Base-by-base conservation (phyloP, 2,888 invertebrate species). In the Acleris emargana region DNA sequence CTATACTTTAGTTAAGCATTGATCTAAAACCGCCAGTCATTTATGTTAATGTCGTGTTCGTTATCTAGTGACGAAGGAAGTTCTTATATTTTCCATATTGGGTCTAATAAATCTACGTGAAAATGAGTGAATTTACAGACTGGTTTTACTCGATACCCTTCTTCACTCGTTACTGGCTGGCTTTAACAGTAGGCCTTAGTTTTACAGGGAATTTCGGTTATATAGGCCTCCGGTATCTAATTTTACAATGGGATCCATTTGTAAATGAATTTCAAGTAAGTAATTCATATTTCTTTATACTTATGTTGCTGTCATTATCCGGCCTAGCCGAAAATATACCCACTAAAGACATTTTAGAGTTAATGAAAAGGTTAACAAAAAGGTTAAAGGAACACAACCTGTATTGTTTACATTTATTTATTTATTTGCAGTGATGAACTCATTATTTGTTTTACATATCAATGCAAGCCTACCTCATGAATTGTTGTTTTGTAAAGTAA, bases 101-200 rank as follows among this genome's bases (percentile, higher is more conserved):
- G 22, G 22, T 45, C 42, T 18, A 7, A 42, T 5, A 13, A 3
- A 50, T 28, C n/a, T 55, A 57, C 51, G 5, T n/a, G n/a, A 94
- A 84, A 86, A 97, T 97, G 97, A 95, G 96, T 69, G 98, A 98
- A 84, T 93, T 97, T 70, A 94, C 94, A 68, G 95, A 96, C 74
- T 97, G 97, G 97, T 97, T 95, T 80, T 94, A 95, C 71, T 94
- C 94, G 71, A 94, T 99, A 72, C 99, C 99, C 25, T 94, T 95
- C 76, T 98, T 99, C 78, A 99, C 99, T 22, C 94, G 97, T 79
- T 97, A 97, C 83, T 99, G 99, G 99, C 94, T 99, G 70, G 94
- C 97, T 38, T 95, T 96, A 22, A 98, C 99, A 0, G 94, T 97
- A 45, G 94, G 93, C 0, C 89, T 99, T 53, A 98, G 99, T 62